Conservation (phyloP, 1,140 invertebrate genomes). For the Macrotrachela quadricornifera region DNA sequence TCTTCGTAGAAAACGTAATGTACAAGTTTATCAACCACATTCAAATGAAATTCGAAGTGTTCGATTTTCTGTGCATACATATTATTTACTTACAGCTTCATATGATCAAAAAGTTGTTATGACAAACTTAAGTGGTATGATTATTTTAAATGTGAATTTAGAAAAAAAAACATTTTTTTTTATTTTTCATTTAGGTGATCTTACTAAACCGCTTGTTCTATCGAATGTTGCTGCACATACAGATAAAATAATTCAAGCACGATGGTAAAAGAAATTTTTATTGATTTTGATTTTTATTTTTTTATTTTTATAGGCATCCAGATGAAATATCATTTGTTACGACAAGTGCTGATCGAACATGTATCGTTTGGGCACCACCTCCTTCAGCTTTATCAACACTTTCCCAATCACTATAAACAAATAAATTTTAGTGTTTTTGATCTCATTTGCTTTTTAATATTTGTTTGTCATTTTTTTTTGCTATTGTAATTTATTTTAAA, state of each 20-base stretch:
- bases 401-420: too few species aligned
- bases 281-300: too few species aligned
- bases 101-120: constrained; percentile 83
- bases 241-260: constrained; percentile 89
- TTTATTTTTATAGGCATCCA: constrained; percentile 41
- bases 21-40: constrained; percentile 86
- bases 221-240: constrained; percentile 69
- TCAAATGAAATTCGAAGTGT: constrained; percentile 74
- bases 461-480: constrained; percentile 13
- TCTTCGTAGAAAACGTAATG: constrained; percentile 57
- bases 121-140: constrained; percentile 34
- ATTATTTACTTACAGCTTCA: constrained; percentile 83
- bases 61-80: constrained; percentile 83
- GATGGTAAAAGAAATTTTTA: constrained; percentile 40
- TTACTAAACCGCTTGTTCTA: constrained; percentile 60
- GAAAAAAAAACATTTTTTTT: too few species aligned
- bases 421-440: too few species aligned
- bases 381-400: background rate
- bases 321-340: constrained; percentile 86
- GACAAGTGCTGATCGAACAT: constrained; percentile 85
- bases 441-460: constrained; percentile 12
- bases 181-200: constrained; percentile 45
- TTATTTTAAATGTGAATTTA: too few species aligned
- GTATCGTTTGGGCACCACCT: constrained; percentile 51
- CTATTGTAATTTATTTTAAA: too few species aligned